These are phyloP conservation scores for Melanotaenia parkinsoni DNA, from an alignment of 2,797 vertebrate genomes.

Conservation along the genomic window DNA sequence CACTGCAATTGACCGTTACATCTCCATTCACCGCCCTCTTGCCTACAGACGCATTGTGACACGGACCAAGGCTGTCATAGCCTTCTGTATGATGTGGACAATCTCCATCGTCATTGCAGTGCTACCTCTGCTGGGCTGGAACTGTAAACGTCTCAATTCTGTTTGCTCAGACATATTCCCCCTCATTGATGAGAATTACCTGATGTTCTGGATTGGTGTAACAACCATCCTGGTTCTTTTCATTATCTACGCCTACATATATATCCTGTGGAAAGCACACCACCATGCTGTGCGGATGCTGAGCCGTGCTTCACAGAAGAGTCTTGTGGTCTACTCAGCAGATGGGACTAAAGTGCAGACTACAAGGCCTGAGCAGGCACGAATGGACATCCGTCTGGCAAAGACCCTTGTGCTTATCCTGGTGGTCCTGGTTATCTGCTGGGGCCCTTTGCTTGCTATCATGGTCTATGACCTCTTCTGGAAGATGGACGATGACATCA, in stretches of 20 bases:
- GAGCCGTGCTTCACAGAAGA: constrained; percentile 96
- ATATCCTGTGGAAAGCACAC: constrained; percentile 99
- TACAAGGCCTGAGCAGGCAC: constrained; percentile 93
- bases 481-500: constrained; percentile 96
- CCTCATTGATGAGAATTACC: constrained; percentile 95
- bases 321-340: constrained; percentile 93
- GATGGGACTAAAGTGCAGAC: constrained; percentile 97
- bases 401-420: constrained; percentile 99
- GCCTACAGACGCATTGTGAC: constrained; percentile 98
- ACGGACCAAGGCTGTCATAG: constrained; percentile 96
- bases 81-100: constrained; percentile 99
- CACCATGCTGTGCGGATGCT: constrained; percentile 97
- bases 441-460: constrained; percentile 96
- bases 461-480: constrained; percentile 99
- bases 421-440: constrained; percentile 97
- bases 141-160: constrained; percentile 96
- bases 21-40: constrained; percentile 97
- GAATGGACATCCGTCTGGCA: constrained; percentile 99
- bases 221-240: constrained; percentile 94
- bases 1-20: constrained; percentile 98
- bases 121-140: constrained; percentile 98
- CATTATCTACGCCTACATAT: constrained; percentile 99
- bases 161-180: constrained; percentile 99
- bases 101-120: constrained; percentile 96
- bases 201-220: constrained; percentile 99